Base-by-base conservation (phyloP, 2,113 vertebrate genomes). In the Neogobius melanostomus region DNA sequence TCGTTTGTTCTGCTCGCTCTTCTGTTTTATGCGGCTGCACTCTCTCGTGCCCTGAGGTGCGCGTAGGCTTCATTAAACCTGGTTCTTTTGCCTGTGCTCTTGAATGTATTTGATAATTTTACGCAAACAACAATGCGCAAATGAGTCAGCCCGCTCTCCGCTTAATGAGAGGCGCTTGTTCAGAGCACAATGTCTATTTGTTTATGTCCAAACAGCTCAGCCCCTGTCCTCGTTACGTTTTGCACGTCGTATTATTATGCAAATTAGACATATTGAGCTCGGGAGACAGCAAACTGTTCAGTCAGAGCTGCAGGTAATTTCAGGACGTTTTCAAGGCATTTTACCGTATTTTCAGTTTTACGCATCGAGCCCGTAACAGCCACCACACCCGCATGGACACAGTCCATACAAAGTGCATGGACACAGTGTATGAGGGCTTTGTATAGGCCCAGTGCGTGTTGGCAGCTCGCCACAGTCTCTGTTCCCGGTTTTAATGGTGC, bases 1-100 rank as follows among this genome's bases (percentile, higher is more conserved):
- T 91, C 91, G 80, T 94, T 94, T 94, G 91, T 94, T 93, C 86
- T 87, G 52, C 56, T 67, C 78, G 84, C 82, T 82, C 78, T 87
- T 84, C 75, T 72, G 85, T 88, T 82, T 74, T 79, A 77, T 80
- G 75, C 47, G 51, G 76, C 54, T 69, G 68, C 76, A 72, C 75
- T 84, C 85, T 80, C 80, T 80, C 63, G 70, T 73, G 71, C 52
- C 44, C 49, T 17, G 47, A 76, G 54, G 71, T 50, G 54, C 8
- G n/a, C 16, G n/a, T 47, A 57, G 16, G 68, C 46, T n/a, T 47
- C 12, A 16, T 3, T 10, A 64, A 53, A n/a, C 63, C 69, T 74
- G 45, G 36, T 4, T 46, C 6, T n/a, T 28, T 52, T 11, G 14
- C 46, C 43, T 60, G n/a, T 65, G 7, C 1, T 63, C 28, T 57